Evolutionary conservation across 2,888 invertebrate species (phyloP), one percentile per base, ranked within the genome.

Genomic region (Congeria kusceri): DNA sequence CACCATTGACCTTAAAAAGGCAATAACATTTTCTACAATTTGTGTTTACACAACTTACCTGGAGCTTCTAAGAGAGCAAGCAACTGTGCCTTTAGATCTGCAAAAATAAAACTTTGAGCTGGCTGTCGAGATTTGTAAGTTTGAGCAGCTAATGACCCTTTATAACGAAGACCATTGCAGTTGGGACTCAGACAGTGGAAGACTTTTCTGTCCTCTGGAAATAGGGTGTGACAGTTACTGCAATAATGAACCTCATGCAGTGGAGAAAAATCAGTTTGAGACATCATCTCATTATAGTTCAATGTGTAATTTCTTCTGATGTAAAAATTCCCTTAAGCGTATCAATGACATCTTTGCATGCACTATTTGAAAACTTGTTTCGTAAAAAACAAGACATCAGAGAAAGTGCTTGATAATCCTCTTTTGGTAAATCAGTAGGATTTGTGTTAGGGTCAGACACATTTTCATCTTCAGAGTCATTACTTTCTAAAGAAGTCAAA

Each of bases 161-260:
- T 66, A 25, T 53, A 66, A 29, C 66, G 66, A 18, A 66, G 56
- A 7, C 66, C 66, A 27, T 66, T 32, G 29, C 66, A 66, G 56
- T 66, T 66, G 25, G 23, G 2, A 29, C 28, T 53, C n/a, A 7
- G 7, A 56, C 66, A 66, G 3, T 66, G 66, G 29, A 66, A 66
- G 28, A n/a, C 7, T 53, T 66, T 56, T 20, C 4, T 7, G 9
- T 66, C 66, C 56, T 28, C 39, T 56, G 66, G 64, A 47, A 64
- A 64, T n/a, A n/a, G 11, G 9, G 9, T 7, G 23, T 64, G 9
- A 23, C 64, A 64, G 4, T 25, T 46, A n/a, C 9, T 47, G 49
- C 64, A 64, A n/a, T 64, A 64, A 47, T 4, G 9, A 47, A 64
- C 27, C 25, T 64, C 64, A 7, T 64, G 9, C 25, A 64, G 23